Conservation (phyloP, 2,888 invertebrate species). For the Geotrupes spiniger region DNA sequence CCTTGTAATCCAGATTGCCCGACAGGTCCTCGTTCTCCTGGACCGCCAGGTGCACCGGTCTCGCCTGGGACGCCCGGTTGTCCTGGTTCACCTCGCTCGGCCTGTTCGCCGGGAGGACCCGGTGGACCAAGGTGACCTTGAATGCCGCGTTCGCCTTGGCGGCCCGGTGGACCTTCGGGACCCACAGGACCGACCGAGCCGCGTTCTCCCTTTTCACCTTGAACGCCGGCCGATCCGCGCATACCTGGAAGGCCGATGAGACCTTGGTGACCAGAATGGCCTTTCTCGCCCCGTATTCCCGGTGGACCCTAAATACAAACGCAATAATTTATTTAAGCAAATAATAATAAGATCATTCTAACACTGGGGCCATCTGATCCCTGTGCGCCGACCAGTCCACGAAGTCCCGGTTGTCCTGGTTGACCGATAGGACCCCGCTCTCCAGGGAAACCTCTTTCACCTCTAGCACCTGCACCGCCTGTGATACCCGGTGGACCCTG, state of each 20-base stretch:
- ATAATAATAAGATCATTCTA: slow-evolving; percentile 31
- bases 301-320: slow-evolving; percentile 57
- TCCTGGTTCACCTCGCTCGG: slow-evolving; percentile 76
- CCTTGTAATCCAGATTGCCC: slow-evolving; percentile 71
- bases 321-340: slow-evolving; percentile 8
- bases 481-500: slow-evolving; percentile 61
- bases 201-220: slow-evolving; percentile 75
- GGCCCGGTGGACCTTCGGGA: slow-evolving; percentile 73
- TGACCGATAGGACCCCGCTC: slow-evolving; percentile 70
- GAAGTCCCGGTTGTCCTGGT: slow-evolving; percentile 62
- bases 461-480: slow-evolving; percentile 57
- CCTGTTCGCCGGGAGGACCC: slow-evolving; percentile 79
- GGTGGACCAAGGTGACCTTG: slow-evolving; percentile 72
- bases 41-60: slow-evolving; percentile 67
- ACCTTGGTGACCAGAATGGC: slow-evolving; percentile 68
- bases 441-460: slow-evolving; percentile 70
- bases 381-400: slow-evolving; percentile 65
- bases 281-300: slow-evolving; percentile 68
- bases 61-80: slow-evolving; percentile 70
- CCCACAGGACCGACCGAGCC: slow-evolving; percentile 68
- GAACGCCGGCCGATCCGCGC: slow-evolving; percentile 62
- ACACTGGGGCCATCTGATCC: slow-evolving; percentile 70
- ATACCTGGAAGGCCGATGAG: slow-evolving; percentile 69
- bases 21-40: slow-evolving; percentile 71
- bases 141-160: slow-evolving; percentile 66